Evolutionary conservation across 1,140 invertebrate species (phyloP).

Genomic region (Drosophila burlai): DNA sequence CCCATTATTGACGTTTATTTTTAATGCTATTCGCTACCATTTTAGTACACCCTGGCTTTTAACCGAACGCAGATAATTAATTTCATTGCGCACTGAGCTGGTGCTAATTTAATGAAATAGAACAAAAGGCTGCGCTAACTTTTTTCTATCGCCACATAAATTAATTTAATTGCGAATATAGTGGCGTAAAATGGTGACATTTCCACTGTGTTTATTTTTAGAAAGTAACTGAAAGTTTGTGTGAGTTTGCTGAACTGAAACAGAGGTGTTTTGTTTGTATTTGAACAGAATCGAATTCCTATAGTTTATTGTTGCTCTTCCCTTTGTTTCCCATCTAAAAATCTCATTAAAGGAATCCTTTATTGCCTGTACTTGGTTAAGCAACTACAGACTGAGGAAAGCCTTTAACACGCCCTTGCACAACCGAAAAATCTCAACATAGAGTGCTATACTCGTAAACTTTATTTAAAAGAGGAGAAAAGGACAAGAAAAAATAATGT

Average conservation of each 20-base stretch:
- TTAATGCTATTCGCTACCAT: constrained; percentile 13
- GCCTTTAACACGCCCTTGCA: constrained; percentile 36
- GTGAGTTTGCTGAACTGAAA: constrained; percentile 33
- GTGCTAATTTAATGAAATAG: constrained; percentile 63
- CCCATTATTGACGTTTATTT: constrained; percentile 23
- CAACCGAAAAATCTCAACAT: constrained; percentile 11
- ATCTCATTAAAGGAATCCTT: constrained; percentile 40
- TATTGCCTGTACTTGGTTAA: constrained; percentile 61
- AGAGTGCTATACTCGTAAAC: constrained; percentile 29
- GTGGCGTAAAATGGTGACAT: constrained; percentile 33
- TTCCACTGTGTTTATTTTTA: constrained; percentile 22
- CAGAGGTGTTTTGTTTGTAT: constrained; percentile 12
- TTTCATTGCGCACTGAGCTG: constrained; percentile 39
- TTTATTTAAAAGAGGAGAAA: constrained; percentile 10
- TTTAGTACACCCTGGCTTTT: constrained; percentile 17
- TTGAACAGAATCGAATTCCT: background rate
- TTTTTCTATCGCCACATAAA: constrained; percentile 54
- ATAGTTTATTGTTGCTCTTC: background rate
- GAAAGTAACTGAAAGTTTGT: constrained; percentile 26
- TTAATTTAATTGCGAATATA: constrained; percentile 56
- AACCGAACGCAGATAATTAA: constrained; percentile 56
- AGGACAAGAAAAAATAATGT: background rate
- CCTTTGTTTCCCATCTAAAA: constrained; percentile 8
- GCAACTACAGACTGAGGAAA: constrained; percentile 21
- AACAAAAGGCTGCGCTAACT: constrained; percentile 27